Base-by-base conservation (phyloP, 2,113 vertebrate genomes). In the Ctenomys sociabilis region DNA sequence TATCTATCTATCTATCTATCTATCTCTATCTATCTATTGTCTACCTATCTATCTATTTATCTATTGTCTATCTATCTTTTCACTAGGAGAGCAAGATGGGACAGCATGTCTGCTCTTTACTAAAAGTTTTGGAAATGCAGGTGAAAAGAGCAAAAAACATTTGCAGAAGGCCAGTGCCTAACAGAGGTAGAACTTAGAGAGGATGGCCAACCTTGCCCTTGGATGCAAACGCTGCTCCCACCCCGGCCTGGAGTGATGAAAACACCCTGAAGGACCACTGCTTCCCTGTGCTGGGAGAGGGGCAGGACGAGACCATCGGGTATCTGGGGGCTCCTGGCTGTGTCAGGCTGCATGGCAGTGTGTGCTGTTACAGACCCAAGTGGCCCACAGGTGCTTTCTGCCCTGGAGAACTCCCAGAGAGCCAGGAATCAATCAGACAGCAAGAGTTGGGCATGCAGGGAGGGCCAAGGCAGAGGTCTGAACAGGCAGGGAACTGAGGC, bases 71-170 rank as follows among this genome's bases (percentile, higher is more conserved):
- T 82, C 19, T 0, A 78, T 24, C 22, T 88, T 90, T 94, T 87
- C 22, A 43, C 7, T 92, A 57, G 7, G 12, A 59, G 1, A 14
- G 3, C 10, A 94, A 93, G 45, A 73, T 63, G 40, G 86, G 43
- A 90, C 12, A 37, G 7, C 10, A 45, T 40, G 52, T 70, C 88
- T 83, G 32, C 9, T 72, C 72, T 94, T 95, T n/a, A 63, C 17
- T 57, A 26, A 94, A 54, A 61, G 54, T n/a, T 22, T 37, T 73
- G 45, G 77, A 78, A 93, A 63, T 54, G 14, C 9, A 93, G 57
- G 83, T 78, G 90, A 96, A 94, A 7, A 64, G 28, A 91, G 84
- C 45, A 78, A 83, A 95, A 61, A 81, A 70, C 93, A 92, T 10
- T 83, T 37, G 45, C 45, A 73, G 26, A 61, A 83, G 78, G 45